Evolutionary conservation across 2,888 invertebrate genomes (phyloP).

Genomic region (Yponomeuta sedellus): DNA sequence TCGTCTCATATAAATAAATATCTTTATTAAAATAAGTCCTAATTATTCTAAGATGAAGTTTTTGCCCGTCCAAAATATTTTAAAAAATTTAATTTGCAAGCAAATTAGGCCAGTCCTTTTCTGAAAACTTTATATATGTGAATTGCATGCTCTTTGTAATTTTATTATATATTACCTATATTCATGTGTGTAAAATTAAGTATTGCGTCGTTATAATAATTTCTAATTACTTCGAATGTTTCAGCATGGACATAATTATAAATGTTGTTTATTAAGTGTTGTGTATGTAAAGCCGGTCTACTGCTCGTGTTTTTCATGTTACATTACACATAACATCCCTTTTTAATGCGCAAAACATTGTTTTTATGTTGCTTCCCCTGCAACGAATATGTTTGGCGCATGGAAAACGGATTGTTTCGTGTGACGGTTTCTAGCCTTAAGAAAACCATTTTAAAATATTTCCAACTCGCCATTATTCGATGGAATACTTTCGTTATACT

Average conservation of each 20-base stretch:
- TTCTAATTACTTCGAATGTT: neutral
- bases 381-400: too few species aligned
- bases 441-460: neutral
- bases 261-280: conserved; percentile 11
- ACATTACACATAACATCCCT: too few species aligned
- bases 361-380: too few species aligned
- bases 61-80: conserved; percentile 11
- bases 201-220: neutral
- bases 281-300: neutral
- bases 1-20: neutral
- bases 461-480: neutral
- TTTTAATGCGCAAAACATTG: too few species aligned
- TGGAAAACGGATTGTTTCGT: too few species aligned
- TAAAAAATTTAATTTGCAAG: conserved; percentile 1
- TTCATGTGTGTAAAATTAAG: neutral
- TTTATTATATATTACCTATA: neutral
- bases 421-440: too few species aligned
- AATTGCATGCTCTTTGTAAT: too few species aligned
- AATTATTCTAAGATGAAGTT: conserved; percentile 9
- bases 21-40: neutral
- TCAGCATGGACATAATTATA: neutral
- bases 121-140: neutral
- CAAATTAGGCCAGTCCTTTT: conserved; percentile 6
- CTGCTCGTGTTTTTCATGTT: too few species aligned
- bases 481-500: neutral